Evolutionary conservation across 2,888 invertebrate genomes (phyloP), one percentile per base, ranked within the genome.

Genomic region (Fabriciana adippe): DNA sequence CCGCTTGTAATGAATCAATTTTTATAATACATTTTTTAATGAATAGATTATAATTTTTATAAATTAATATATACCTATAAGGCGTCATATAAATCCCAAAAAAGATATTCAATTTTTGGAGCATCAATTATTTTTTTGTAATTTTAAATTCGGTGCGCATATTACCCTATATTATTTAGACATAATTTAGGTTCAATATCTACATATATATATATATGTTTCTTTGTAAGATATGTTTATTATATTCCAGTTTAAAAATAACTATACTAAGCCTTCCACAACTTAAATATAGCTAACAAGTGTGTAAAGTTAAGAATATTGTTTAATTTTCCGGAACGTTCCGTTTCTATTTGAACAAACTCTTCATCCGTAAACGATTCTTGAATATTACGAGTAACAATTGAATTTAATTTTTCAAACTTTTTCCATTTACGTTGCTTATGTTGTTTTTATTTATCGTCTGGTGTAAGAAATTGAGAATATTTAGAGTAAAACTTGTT

Each of bases 301-400:
- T 53, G 47, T 59, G 6, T 31, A 50, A 26, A 64, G 51, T 51
- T 45, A 57, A 56, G 41, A 50, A 61, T 68, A 60, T 55, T n/a
- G 51, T 53, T 70, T 72, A 72, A 74, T 74, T 71, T 73, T 66
- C 71, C 64, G 68, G 62, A 57, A 54, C 35, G 55, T 62, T 59
- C 47, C 41, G 26, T 18, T 16, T 61, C 47, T 53, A 65, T 63
- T 54, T 51, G 63, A 66, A 63, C 15, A 68, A 73, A 71, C 68
- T 69, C 54, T 57, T 48, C 26, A 67, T 70, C 67, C 60, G 66
- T 59, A 61, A 67, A 64, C 63, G 56, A 48, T 68, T 54, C 66
- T 54, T 67, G 65, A 66, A 66, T 65, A 74, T 75, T 70, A 70
- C 76, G 67, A 76, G 75, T 73, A 78, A 78, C 74, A 76, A 71